Evolutionary conservation across 2,797 vertebrate genomes (phyloP), one percentile per base, ranked within the genome.

Genomic region (Staurois parvus): DNA sequence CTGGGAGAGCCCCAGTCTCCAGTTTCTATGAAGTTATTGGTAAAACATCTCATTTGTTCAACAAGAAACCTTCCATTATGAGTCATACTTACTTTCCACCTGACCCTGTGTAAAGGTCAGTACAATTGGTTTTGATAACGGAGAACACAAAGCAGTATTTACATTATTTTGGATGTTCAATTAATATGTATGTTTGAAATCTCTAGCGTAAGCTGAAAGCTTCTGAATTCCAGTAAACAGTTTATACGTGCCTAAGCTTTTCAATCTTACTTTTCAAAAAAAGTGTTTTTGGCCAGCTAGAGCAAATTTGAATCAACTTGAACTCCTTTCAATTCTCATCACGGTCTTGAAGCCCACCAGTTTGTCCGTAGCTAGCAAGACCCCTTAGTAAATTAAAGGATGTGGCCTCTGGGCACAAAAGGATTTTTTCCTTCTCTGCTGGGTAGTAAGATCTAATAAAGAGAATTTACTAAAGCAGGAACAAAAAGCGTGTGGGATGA

Each of bases 401-500:
- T 52, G 24, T 56, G 40, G 13, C 67, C 66, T 66, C 67, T 21
- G 28, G 28, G 24, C 48, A 76, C 73, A 76, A 26, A 72, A 26
- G 28, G 24, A 45, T 76, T 34, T n/a, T 56, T 59, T 4, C 17
- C 13, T 48, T 59, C 48, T 52, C 48, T 0, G 19, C 6, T 68
- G 29, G 37, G 48, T 29, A 70, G 76, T 26, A 59, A 86, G 68
- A 77, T 64, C 75, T 77, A 69, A 82, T 77, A 42, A 73, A 73
- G 52, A 66, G 72, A 79, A 45, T 62, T 76, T 37, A 81, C 30
- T 45, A 70, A 76, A 79, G 70, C 11, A 80, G 13, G 24, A 73
- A 75, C 42, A 84, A 21, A 76, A 37, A 42, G 62, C 70, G 40
- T 9, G 59, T 83, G 42, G 75, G 59, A 12, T 52, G 59, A 62